These are phyloP conservation scores for Vidua macroura DNA, from an alignment of 2,113 vertebrate genomes.

Conservation along the genomic window DNA sequence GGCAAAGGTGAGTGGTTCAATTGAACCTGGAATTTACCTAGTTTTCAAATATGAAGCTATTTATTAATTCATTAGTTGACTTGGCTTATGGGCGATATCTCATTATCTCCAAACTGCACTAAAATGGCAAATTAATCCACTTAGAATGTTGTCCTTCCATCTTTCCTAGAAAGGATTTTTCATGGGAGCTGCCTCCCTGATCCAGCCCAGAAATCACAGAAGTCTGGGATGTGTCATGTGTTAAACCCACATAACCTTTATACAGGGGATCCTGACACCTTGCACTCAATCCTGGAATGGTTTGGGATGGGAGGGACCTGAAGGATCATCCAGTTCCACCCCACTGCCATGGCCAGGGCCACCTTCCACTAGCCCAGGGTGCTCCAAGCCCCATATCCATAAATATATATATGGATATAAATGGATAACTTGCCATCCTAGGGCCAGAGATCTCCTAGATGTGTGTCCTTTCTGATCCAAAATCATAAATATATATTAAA, in stretches of 20 bases:
- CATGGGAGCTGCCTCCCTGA: background rate
- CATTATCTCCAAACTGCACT: background rate
- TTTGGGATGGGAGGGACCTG: background rate
- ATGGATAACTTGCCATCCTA: background rate
- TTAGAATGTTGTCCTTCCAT: background rate
- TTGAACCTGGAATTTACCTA: background rate
- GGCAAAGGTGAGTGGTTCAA: background rate
- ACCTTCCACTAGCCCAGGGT: too few relatives aligned
- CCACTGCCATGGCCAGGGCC: background rate
- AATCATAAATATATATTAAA: background rate
- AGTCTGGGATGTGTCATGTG: background rate
- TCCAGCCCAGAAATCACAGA: background rate
- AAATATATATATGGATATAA: background rate
- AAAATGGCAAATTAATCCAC: background rate
- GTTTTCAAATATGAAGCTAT: background rate
- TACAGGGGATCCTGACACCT: background rate
- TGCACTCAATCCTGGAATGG: background rate
- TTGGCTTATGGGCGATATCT: fast-evolving
- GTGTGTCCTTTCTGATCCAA: background rate
- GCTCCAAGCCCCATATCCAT: background rate
- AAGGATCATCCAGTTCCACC: background rate
- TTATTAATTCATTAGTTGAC: background rate
- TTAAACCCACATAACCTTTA: background rate
- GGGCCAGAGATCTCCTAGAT: background rate
- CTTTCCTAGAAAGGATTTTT: background rate